Evolutionary conservation across 2,113 vertebrate genomes (phyloP), one percentile per base, ranked within the genome.

Genomic region (Eulemur rufifrons): DNA sequence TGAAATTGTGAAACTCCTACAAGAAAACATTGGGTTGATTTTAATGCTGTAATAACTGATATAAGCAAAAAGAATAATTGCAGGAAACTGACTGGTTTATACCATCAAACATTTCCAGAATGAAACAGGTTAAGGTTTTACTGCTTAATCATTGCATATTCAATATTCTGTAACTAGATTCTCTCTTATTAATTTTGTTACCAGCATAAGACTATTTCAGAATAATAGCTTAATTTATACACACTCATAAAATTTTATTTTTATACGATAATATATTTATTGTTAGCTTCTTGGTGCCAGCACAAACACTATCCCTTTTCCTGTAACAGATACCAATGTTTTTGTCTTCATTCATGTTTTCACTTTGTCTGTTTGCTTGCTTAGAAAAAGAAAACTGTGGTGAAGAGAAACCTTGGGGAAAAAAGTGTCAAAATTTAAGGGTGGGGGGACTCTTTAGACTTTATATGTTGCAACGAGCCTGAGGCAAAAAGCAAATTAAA

Each of bases 321-420:
- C 7, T 54, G 1, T 27, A 56, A 64, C 0, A 25, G 0, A 63
- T 37, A 45, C 2, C 1, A 13, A 21, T 61, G 47, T 20, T 80
- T 71, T 47, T 50, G 4, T 71, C 23, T 50, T 73, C 9, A 25
- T 39, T 92, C 56, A 52, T 42, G 9, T 23, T 80, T 54, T 32
- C 29, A 11, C 1, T 47, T 76, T 71, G 18, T 7, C 20, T 56
- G 20, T 56, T 69, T 25, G n/a, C 14, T 15, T 47, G 5, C 10
- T 86, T 25, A 2, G 42, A 39, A 12, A 18, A 69, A 74, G 39
- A 42, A 6, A 42, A 50, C 11, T 61, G 5, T 27, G 2, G 4
- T 66, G n/a, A 84, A 32, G 11, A 68, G 8, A 47, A 56, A 50
- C 1, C 1, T 39, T 39, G 32, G 42, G 6, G 21, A 74, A 69